phyloP scores from a whole-genome alignment of 2,888 invertebrate species.

The Acanthosepion pharaonis region DNA sequence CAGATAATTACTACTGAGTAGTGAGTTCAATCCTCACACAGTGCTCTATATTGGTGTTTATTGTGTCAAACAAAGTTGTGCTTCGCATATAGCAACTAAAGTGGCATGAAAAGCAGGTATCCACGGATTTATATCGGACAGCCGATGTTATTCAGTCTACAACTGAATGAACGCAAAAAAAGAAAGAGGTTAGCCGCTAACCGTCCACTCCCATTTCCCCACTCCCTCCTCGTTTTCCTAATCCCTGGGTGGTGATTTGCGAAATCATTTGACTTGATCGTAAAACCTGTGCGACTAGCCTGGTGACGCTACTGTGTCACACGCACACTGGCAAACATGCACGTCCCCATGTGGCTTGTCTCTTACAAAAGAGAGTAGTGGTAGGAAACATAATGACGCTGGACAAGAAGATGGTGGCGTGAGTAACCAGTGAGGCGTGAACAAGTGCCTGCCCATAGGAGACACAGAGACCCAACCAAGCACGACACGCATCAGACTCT shows the following conservation, averaged over 20 bases:
- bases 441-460: neutral
- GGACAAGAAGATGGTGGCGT: neutral
- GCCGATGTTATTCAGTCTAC: too few species aligned
- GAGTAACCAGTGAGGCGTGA: neutral
- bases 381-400: neutral
- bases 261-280: neutral
- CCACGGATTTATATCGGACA: too few species aligned
- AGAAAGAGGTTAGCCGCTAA: too few species aligned
- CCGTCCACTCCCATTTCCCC: neutral
- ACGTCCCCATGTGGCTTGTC: neutral
- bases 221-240: neutral
- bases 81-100: too few species aligned
- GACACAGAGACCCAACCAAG: neutral
- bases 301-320: neutral
- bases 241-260: neutral
- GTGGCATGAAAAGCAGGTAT: too few species aligned
- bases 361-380: neutral
- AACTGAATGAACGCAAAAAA: too few species aligned
- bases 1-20: too few species aligned
- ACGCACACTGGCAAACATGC: neutral
- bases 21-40: too few species aligned
- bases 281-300: neutral
- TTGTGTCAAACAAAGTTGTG: too few species aligned
- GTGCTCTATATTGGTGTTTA: too few species aligned
- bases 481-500: neutral